Conservation (phyloP, 1,140 invertebrate species). For the Microplitis mediator region DNA sequence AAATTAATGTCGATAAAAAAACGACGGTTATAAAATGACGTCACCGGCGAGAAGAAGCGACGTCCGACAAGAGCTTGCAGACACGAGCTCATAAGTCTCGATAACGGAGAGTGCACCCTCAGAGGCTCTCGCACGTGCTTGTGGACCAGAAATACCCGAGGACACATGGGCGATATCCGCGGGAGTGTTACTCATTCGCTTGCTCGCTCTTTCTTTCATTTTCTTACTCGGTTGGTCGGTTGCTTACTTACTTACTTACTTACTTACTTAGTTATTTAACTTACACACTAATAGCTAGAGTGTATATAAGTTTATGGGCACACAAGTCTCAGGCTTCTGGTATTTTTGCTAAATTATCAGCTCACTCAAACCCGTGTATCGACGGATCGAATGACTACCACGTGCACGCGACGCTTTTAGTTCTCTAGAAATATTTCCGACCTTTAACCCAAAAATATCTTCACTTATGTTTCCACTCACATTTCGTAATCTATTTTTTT, state of each 20-base stretch:
- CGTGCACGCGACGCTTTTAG: conserved; percentile 1
- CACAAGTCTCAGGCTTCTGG: conserved; percentile 16
- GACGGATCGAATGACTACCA: not conserved
- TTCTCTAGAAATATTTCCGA: conserved; percentile 3
- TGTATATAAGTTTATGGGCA: not conserved
- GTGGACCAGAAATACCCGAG: conserved; percentile 36
- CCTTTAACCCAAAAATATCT: conserved; percentile 2
- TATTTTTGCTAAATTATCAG: conserved; percentile 34
- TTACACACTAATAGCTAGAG: not conserved
- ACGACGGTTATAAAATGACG: conserved; percentile 41
- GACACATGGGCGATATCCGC: conserved; percentile 18
- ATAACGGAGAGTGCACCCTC: conserved; percentile 25
- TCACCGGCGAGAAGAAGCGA: conserved; percentile 38
- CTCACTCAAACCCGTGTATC: not conserved
- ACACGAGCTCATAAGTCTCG: conserved; percentile 28
- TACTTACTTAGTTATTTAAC: not conserved
- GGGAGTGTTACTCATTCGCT: not conserved
- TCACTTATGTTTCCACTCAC: not conserved
- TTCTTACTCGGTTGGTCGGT: no score
- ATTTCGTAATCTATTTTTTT: not conserved
- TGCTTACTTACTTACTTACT: not conserved
- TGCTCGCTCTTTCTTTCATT: no score
- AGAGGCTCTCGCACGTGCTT: conserved; percentile 10
- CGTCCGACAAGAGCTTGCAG: conserved; percentile 39
- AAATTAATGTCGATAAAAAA: conserved; percentile 1